Evolutionary conservation across 2,113 vertebrate species (phyloP).

Genomic region (Ptilorrhoa leucosticta): DNA sequence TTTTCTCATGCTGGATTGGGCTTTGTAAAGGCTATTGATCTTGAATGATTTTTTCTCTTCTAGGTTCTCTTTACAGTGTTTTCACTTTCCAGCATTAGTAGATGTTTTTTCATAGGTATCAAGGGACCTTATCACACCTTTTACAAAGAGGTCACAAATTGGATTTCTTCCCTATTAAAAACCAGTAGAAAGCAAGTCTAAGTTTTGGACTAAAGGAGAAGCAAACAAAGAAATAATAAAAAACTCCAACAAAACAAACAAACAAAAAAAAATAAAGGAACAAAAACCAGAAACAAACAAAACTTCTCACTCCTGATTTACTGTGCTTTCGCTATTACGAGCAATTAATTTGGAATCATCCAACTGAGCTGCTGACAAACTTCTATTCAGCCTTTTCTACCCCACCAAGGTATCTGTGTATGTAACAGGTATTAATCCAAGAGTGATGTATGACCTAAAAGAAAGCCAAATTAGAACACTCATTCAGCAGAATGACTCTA

Average conservation of each 20-base stretch:
- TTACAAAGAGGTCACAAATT: not conserved
- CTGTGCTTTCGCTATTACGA: not conserved
- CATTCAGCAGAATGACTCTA: not conserved
- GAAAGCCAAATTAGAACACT: not conserved
- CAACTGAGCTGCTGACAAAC: not conserved
- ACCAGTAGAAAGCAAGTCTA: not conserved
- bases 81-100: not conserved
- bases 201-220: not conserved
- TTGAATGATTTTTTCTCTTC: not conserved
- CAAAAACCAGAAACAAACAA: not conserved
- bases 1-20: conserved; percentile 17
- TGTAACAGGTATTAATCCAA: not conserved
- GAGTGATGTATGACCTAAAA: not conserved
- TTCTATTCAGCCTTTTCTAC: not conserved
- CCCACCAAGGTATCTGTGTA: not conserved
- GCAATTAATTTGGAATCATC: not conserved
- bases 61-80: not conserved
- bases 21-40: conserved; percentile 1
- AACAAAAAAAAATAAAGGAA: not conserved
- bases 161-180: not conserved
- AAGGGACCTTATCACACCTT: not conserved
- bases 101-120: not conserved
- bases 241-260: accelerated
- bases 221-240: not conserved
- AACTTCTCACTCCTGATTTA: not conserved